These are phyloP conservation scores for Piezodorus guildinii DNA, from an alignment of 1,140 invertebrate genomes.

Conservation along the genomic window DNA sequence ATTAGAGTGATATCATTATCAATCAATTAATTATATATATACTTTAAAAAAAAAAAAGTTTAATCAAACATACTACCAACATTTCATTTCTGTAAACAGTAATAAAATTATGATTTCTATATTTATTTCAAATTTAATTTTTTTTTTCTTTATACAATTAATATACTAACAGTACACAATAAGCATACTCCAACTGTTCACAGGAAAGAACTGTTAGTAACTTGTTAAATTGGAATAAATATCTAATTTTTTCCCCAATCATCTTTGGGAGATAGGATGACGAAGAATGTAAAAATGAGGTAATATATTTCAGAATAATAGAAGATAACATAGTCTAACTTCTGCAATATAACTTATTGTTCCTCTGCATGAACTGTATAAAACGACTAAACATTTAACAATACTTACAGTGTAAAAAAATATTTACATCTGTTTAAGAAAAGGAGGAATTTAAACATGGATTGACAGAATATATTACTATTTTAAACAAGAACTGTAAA, in stretches of 20 bases:
- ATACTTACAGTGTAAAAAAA: conserved; percentile 16
- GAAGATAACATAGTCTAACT: neutral
- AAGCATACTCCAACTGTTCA: neutral
- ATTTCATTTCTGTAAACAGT: conserved; percentile 3
- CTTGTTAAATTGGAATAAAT: conserved; percentile 1
- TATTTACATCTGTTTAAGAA: conserved; percentile 12
- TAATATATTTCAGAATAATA: conserved; percentile 8
- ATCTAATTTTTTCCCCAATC: neutral
- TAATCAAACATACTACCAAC: neutral
- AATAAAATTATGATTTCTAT: neutral
- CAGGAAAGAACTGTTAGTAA: conserved; percentile 9
- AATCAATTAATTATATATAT: conserved; percentile 3
- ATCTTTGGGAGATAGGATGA: conserved; percentile 3
- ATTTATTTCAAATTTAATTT: too few relatives aligned
- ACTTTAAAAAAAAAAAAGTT: neutral
- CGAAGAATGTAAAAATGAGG: conserved; percentile 12
- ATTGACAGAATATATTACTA: neutral
- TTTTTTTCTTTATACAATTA: too few relatives aligned
- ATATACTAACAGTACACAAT: too few relatives aligned
- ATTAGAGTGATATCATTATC: neutral
- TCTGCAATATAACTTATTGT: neutral
- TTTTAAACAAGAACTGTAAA: conserved; percentile 5
- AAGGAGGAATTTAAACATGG: neutral
- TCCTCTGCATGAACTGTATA: conserved; percentile 6
- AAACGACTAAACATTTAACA: conserved; percentile 10